Base-by-base conservation (phyloP, 2,797 vertebrate genomes). In the Triplophysa bombifrons region DNA sequence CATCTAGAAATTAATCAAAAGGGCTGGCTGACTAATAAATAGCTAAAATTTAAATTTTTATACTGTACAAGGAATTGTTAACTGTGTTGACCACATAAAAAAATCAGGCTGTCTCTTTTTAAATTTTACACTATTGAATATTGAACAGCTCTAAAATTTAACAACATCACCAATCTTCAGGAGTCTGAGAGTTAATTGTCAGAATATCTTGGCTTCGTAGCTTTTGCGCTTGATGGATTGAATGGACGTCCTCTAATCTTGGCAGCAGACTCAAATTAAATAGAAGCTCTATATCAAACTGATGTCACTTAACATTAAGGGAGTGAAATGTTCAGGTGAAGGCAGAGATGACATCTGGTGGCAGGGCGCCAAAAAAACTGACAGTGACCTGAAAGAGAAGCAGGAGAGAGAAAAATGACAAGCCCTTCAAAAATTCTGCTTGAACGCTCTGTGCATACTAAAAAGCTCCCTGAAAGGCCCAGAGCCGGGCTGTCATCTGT, bases 201-300 rank as follows among this genome's bases (percentile, higher is more conserved):
- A 74, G 61, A 67, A 30, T 58, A 78, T 76, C 66, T 60, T 56
- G 14, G 25, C 51, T 48, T 46, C 4, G 41, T 71, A 38, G 72
- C 67, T 22, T 44, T 60, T 55, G 75, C 11, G 65, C 48, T n/a
- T 81, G 67, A 83, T 68, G 73, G 75, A 85, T 81, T 72, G 56
- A 79, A 66, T 79, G 58, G 61, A 66, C 48, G 72, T 72, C 75
- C 76, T 63, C 67, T 83, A 50, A 81, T 75, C 71, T 78, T 83
- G 84, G 64, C 84, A 83, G 75, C 68, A 34, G 20, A 14, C 63
- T 58, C 41, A 41, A 65, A 74, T 79, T 76, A 78, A 83, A 81
- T 51, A 38, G 65, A 3, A 27, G 72, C 69, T 76, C 81, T 81
- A 83, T 69, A 79, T 85, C 63, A 81, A 80, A 34, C 63, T 72